Evolutionary conservation across 1,140 invertebrate species (phyloP).

Genomic region (Drosophila novamexicana): DNA sequence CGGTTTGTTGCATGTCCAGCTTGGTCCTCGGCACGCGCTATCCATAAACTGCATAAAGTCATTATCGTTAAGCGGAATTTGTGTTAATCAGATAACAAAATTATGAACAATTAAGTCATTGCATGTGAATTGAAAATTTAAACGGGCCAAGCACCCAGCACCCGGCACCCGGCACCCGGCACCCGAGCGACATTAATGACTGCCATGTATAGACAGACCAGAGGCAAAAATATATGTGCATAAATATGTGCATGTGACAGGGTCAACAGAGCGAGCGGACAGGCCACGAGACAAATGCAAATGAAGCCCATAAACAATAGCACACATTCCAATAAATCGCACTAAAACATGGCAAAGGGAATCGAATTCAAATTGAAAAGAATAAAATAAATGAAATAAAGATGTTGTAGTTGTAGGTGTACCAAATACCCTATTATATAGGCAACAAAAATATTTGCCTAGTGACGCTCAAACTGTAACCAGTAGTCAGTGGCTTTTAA

Average conservation of each 20-base stretch:
- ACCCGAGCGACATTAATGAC: constrained; percentile 45
- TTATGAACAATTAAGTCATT: constrained; percentile 83
- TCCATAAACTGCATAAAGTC: constrained; percentile 81
- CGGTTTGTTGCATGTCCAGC: constrained; percentile 19
- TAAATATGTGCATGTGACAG: not conserved
- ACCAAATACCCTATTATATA: no score
- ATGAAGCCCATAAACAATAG: constrained; percentile 57
- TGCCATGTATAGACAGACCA: not conserved
- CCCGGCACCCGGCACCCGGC: not conserved
- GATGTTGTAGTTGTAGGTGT: no score
- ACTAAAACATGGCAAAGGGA: not conserved
- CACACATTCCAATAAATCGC: not conserved
- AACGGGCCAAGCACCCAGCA: constrained; percentile 22
- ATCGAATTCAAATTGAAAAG: not conserved
- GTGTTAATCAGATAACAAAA: constrained; percentile 83
- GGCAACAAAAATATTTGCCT: no score
- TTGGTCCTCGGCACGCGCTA: constrained; percentile 58
- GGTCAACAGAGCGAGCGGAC: not conserved
- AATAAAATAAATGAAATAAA: constrained; percentile 1
- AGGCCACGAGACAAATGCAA: constrained; percentile 57
- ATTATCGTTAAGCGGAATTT: constrained; percentile 82
- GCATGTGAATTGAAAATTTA: constrained; percentile 82
- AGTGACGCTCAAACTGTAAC: no score
- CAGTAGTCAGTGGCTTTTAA: no score
- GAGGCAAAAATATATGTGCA: not conserved